Evolutionary conservation across 2,888 invertebrate genomes (phyloP), one percentile per base, ranked within the genome.

Genomic region (Drosophila rubida): DNA sequence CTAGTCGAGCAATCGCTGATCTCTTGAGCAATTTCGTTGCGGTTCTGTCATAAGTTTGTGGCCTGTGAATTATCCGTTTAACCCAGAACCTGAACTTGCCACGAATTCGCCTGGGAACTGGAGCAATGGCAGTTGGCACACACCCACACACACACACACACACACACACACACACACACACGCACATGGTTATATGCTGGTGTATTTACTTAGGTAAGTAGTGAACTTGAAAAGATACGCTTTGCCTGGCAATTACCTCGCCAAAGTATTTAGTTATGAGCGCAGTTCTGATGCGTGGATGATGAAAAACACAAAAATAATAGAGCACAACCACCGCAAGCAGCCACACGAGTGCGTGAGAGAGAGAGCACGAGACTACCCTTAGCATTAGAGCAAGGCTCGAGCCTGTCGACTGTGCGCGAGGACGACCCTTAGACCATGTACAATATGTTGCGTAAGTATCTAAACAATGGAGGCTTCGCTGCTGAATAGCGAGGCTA

Each of bases 361-460:
- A n/a, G 41, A 41, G 51, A 41, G 41, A 32, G 41, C n/a, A n/a
- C 7, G 22, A 14, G 48, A 63, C 75, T 53, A 75, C 69, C 69
- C 72, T 63, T 73, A 35, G 41, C 69, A 75, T 63, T 73, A 35
- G 41, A 50, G 30, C 16, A 32, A 27, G 23, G 30, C 55, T 37
- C 25, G 45, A 62, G 63, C 69, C 70, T 69, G n/a, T 39, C 60
- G 25, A 19, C 25, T n/a, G 14, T 32, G 41, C 22, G 19, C 42
- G 14, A 48, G 46, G 27, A 27, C 42, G 48, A 77, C 53, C 60
- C 69, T 58, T 45, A 37, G 58, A 55, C 63, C 72, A 72, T 60
- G 22, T 65, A 66, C 70, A 76, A 71, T 79, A 79, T 75, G 86
- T 86, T 79, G 86, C 80, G 78, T 83, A 81, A 81, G 86, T 86